A percentile compares a stretch with the other conserved stretches of the same genome.
These are phyloP conservation scores for Halcyon smyrnensis DNA, from an alignment of 2,797 vertebrate species.

Conservation along the genomic window DNA sequence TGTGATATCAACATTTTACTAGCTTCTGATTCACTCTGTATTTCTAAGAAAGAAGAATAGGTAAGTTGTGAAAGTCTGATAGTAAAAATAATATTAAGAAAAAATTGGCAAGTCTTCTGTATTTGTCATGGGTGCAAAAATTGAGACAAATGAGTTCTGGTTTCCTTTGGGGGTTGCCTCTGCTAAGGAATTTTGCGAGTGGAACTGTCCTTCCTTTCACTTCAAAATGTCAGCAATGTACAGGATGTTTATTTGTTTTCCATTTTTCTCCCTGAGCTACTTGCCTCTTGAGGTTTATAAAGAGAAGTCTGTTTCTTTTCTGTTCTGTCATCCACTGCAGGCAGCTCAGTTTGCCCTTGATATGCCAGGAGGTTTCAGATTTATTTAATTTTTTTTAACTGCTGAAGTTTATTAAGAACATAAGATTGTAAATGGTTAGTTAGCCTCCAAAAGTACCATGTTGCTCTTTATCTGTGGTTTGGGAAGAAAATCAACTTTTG, in stretches of 20 bases:
- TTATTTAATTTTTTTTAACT: background rate
- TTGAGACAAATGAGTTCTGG: background rate
- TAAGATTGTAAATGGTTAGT: background rate
- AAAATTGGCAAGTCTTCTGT: background rate
- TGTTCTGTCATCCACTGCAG: background rate
- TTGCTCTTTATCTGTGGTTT: background rate
- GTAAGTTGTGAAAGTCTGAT: background rate
- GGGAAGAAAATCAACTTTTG: background rate
- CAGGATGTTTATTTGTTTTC: conserved; percentile 3
- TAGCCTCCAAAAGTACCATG: background rate
- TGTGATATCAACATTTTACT: background rate
- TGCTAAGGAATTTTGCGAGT: background rate
- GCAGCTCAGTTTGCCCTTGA: background rate
- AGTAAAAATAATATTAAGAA: background rate
- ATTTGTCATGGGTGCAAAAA: background rate
- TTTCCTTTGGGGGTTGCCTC: background rate
- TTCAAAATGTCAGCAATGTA: background rate
- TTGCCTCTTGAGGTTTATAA: background rate
- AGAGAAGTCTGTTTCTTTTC: background rate
- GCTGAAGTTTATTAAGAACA: background rate
- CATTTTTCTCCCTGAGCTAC: background rate
- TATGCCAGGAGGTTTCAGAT: background rate
- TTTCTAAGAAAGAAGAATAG: background rate
- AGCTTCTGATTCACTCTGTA: background rate
- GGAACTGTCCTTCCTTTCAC: background rate